Percentiles rank a stretch among this genome's conserved stretches.
phyloP scores from a whole-genome alignment of 30 jellyfish, hydroid and myxozoan species.

The Pseudorhiza aurosa region DNA sequence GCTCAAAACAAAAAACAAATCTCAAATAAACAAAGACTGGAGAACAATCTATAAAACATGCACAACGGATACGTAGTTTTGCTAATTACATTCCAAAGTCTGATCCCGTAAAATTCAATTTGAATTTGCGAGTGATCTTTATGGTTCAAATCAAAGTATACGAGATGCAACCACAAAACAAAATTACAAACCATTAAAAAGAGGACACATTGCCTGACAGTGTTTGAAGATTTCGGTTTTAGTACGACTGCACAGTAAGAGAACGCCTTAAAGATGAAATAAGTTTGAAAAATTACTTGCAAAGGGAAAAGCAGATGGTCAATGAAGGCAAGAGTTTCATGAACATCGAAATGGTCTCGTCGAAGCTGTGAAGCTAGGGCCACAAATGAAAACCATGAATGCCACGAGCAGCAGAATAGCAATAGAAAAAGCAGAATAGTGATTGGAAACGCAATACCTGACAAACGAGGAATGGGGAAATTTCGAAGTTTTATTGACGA shows the following conservation, averaged over 20 bases:
- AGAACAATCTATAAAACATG: constrained; percentile 61
- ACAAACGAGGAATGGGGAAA: constrained; percentile 44
- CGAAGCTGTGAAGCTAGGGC: constrained; percentile 42
- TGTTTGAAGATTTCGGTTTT: constrained; percentile 61
- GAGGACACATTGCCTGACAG: constrained; percentile 61
- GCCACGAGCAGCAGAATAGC: constrained; percentile 72
- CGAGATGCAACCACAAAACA: constrained; percentile 62
- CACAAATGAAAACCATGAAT: constrained; percentile 57
- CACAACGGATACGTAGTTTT: constrained; percentile 65
- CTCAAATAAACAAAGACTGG: constrained; percentile 59
- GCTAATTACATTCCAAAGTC: constrained; percentile 50
- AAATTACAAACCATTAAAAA: constrained; percentile 69
- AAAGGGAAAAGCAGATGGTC: constrained; percentile 40
- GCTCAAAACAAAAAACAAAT: constrained; percentile 49
- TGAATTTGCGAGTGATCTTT: constrained; percentile 56
- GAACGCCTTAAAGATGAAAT: constrained; percentile 58
- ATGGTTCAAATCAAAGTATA: constrained; percentile 63
- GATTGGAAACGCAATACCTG: constrained; percentile 69
- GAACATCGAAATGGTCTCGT: background rate
- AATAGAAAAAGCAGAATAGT: constrained; percentile 49
- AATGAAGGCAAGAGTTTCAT: constrained; percentile 25
- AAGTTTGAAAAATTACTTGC: constrained; percentile 50
- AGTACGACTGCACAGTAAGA: constrained; percentile 62
- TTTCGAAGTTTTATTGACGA: constrained; percentile 39
- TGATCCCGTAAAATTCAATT: constrained; percentile 47